Conservation (phyloP, 64 coral and sea anemone species). For the Pachyseris speciosa region DNA sequence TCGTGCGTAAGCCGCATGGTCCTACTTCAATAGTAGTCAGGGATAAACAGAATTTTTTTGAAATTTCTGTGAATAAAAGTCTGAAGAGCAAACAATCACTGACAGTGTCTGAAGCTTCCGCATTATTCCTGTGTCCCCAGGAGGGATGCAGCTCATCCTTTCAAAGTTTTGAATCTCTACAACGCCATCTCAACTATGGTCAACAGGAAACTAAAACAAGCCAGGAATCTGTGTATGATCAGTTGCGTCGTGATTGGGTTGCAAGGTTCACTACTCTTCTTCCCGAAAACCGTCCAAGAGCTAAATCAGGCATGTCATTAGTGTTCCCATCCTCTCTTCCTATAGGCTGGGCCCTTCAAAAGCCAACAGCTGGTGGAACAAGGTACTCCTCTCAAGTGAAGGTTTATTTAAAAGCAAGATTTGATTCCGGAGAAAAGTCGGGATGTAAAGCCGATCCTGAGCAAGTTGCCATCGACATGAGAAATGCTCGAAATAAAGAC, state of each 20-base stretch:
- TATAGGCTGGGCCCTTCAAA: neutral
- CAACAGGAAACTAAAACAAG: constrained; percentile 11
- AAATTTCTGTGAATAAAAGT: neutral
- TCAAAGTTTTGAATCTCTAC: constrained; percentile 4
- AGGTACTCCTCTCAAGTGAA: neutral
- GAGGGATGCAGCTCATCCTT: neutral
- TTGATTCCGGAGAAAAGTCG: constrained; percentile 5
- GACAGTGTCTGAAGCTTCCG: neutral
- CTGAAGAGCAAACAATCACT: neutral
- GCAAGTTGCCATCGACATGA: constrained; percentile 42
- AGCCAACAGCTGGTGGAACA: neutral
- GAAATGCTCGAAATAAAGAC: constrained; percentile 20
- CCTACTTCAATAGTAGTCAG: constrained; percentile 13
- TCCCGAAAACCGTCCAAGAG: neutral
- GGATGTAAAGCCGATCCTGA: constrained; percentile 13
- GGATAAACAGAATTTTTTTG: neutral
- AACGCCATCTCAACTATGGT: constrained; percentile 12
- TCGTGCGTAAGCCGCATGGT: constrained; percentile 11
- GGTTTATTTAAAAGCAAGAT: constrained; percentile 3
- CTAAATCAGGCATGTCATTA: neutral
- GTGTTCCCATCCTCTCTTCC: neutral
- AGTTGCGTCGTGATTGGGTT: constrained; percentile 19
- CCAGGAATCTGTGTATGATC: constrained; percentile 27
- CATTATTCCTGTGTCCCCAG: constrained; percentile 9
- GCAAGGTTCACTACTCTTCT: neutral